Percentiles rank a stretch among this genome's conserved stretches.
These are phyloP conservation scores for Colinus virginianus DNA, from an alignment of 2,113 vertebrate genomes.

Conservation along the genomic window DNA sequence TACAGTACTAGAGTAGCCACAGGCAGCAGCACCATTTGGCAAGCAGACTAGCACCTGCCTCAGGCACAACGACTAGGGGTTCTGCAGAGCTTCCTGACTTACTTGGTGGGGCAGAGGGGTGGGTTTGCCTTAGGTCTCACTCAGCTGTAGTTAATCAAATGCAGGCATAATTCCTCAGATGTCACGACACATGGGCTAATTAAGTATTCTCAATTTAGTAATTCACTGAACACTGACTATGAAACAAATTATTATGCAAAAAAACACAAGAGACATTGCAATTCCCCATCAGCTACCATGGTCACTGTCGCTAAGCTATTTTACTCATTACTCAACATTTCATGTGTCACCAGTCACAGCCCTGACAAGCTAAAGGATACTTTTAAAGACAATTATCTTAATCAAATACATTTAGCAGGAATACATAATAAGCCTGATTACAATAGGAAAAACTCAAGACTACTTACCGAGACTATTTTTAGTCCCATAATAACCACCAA, in stretches of 20 bases:
- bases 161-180: slow-evolving; percentile 11
- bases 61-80: background rate
- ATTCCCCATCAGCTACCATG: background rate
- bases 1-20: background rate
- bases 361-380: slow-evolving; percentile 37
- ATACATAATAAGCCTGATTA: slow-evolving; percentile 30
- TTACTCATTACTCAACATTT: background rate
- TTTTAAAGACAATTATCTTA: slow-evolving; percentile 42
- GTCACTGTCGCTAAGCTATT: slow-evolving; percentile 25
- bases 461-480: slow-evolving; percentile 30
- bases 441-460: slow-evolving; percentile 44
- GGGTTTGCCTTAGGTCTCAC: background rate
- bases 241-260: slow-evolving; percentile 57
- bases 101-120: background rate
- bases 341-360: slow-evolving; percentile 25
- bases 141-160: slow-evolving; percentile 28
- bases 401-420: slow-evolving; percentile 9
- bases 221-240: slow-evolving; percentile 44
- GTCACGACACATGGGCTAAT: slow-evolving; percentile 36
- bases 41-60: background rate
- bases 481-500: slow-evolving; percentile 18
- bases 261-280: slow-evolving; percentile 27
- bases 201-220: slow-evolving; percentile 49
- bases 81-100: background rate
- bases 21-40: background rate